phyloP scores from a whole-genome alignment of 2,113 vertebrate species.

The Pachycephala philippinensis region DNA sequence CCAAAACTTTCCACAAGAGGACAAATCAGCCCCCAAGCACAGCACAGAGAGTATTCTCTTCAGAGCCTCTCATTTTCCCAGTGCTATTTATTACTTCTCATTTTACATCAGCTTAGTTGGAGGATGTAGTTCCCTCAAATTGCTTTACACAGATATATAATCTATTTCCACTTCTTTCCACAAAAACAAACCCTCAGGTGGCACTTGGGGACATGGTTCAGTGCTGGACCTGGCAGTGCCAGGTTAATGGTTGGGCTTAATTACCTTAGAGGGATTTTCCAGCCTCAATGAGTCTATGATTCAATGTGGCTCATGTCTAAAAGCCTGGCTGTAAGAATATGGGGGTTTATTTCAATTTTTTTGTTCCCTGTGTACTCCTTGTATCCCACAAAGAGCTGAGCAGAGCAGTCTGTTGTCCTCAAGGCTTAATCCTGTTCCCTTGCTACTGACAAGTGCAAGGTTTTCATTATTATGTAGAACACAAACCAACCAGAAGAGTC shows the following conservation, averaged over 20 bases:
- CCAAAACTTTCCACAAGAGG: background rate
- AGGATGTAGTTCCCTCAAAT: background rate
- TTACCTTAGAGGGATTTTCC: background rate
- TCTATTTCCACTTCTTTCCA: background rate
- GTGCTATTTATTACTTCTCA: background rate
- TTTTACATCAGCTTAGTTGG: background rate
- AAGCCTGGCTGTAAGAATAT: background rate
- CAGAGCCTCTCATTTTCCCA: background rate
- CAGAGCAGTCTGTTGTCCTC: background rate
- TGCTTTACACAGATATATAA: background rate
- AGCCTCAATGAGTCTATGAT: background rate
- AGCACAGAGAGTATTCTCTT: background rate
- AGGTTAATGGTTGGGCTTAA: background rate
- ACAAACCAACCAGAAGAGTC: background rate
- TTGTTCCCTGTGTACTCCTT: background rate
- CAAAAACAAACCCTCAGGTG: background rate
- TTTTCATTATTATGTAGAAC: background rate
- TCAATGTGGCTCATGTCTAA: background rate
- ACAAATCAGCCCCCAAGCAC: background rate
- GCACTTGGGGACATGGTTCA: background rate
- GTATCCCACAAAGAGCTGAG: background rate
- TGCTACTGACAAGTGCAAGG: background rate
- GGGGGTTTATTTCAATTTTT: background rate
- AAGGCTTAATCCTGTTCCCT: background rate
- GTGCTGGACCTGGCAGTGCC: background rate